phyloP scores from a whole-genome alignment of 2,888 invertebrate species.

The Lampropteryx suffumata region DNA sequence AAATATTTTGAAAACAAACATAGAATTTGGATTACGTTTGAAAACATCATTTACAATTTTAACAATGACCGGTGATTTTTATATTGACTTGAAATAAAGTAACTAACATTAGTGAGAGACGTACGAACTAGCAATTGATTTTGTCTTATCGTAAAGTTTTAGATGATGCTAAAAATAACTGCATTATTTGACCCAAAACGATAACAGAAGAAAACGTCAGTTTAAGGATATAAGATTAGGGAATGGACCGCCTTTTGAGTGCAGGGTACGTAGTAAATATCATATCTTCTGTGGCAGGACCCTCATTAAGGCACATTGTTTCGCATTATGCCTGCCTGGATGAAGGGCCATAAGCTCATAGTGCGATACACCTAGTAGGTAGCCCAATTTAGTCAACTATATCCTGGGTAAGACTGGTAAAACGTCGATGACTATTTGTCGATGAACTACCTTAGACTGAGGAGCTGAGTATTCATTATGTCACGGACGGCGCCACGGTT shows the following conservation, averaged over 20 bases:
- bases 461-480: too few species aligned
- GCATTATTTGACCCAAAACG: constrained; percentile 33
- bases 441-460: too few species aligned
- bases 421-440: neutral
- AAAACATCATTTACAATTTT: too few species aligned
- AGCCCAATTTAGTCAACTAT: constrained; percentile 5
- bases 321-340: constrained; percentile 42
- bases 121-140: too few species aligned
- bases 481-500: too few species aligned
- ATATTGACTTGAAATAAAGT: too few species aligned
- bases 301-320: constrained; percentile 47
- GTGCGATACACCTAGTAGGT: constrained; percentile 23
- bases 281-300: constrained; percentile 34
- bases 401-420: neutral
- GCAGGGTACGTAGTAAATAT: constrained; percentile 24
- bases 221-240: constrained; percentile 46
- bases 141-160: neutral
- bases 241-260: constrained; percentile 25
- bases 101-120: too few species aligned
- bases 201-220: constrained; percentile 42
- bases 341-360: constrained; percentile 34
- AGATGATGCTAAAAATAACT: constrained; percentile 20
- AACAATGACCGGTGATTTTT: too few species aligned
- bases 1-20: too few species aligned
- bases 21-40: too few species aligned